Evolutionary conservation across 2,797 vertebrate genomes (phyloP).

Genomic region (Chelmon rostratus): DNA sequence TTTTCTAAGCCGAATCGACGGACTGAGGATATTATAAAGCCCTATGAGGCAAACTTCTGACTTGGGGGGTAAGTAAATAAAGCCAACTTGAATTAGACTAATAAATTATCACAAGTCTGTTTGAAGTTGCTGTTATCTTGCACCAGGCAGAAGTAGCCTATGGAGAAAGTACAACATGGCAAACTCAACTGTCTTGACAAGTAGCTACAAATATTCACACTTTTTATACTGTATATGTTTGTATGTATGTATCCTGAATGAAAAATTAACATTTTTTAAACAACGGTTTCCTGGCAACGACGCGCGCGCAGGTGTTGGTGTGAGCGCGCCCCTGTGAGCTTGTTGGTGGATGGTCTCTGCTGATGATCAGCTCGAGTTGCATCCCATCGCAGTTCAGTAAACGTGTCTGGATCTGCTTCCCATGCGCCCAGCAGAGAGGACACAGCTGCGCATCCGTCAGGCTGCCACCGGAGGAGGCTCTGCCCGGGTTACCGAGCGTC

Average conservation of each 20-base stretch:
- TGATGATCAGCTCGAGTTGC: constrained; percentile 84
- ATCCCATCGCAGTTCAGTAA: constrained; percentile 78
- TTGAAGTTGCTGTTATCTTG: not conserved
- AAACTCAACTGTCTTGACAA: not conserved
- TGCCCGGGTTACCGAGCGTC: constrained; percentile 46
- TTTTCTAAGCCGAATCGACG: not conserved
- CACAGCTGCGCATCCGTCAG: not conserved
- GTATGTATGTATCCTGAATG: not conserved
- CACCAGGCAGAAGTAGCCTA: not conserved
- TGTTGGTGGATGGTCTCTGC: constrained; percentile 21
- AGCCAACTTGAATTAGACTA: not conserved
- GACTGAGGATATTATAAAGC: not conserved
- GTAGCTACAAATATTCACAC: accelerated
- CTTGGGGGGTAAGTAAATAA: not conserved
- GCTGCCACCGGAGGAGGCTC: not conserved
- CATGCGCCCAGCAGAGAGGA: constrained; percentile 30
- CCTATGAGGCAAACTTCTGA: not conserved
- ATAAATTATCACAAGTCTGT: not conserved
- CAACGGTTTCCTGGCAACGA: constrained; percentile 45
- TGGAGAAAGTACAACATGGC: not conserved
- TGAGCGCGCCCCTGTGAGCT: constrained; percentile 33
- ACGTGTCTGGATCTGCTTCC: constrained; percentile 78
- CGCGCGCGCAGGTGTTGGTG: not conserved
- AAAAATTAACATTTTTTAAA: not conserved
- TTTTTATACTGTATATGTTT: not conserved